Percentiles rank a stretch among this genome's conserved stretches.
Conservation (phyloP, 2,888 invertebrate genomes). For the Synanthedon andrenaeformis region DNA sequence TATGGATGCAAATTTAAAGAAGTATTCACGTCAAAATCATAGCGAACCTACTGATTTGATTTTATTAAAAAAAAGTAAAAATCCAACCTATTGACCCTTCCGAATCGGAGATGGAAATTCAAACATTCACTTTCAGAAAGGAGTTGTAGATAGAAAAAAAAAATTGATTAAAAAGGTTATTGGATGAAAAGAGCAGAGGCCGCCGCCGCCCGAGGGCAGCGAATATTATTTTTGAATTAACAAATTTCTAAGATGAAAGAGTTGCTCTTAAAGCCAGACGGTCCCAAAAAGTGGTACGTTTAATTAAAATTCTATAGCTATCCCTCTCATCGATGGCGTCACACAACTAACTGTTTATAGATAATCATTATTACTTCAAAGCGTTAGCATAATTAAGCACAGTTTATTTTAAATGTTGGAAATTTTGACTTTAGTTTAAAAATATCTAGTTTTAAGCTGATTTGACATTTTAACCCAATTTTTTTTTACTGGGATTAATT, state of each 20-base stretch:
- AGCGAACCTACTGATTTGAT: not conserved
- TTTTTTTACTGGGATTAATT: no score
- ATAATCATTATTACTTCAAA: no score
- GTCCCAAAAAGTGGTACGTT: not conserved
- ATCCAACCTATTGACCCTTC: constrained; percentile 1
- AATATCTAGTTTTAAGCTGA: no score
- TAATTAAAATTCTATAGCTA: constrained; percentile 1
- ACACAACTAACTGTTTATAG: no score
- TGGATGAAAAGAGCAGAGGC: constrained; percentile 6
- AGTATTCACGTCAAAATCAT: no score
- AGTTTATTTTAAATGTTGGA: no score
- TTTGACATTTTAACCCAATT: no score
- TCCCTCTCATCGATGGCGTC: no score
- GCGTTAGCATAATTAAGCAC: no score
- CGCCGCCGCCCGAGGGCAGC: constrained; percentile 1
- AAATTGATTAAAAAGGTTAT: constrained; percentile 9
- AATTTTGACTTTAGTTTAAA: no score
- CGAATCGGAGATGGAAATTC: constrained; percentile 4
- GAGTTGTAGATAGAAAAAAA: constrained; percentile 6
- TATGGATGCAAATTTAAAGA: no score
- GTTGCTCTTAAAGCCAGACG: constrained; percentile 1
- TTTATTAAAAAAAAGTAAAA: not conserved
- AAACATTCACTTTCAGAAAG: constrained; percentile 5
- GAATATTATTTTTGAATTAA: constrained; percentile 10
- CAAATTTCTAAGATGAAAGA: constrained; percentile 9